phyloP scores from a whole-genome alignment of 2,113 vertebrate genomes.

The Xiphophorus maculatus region DNA sequence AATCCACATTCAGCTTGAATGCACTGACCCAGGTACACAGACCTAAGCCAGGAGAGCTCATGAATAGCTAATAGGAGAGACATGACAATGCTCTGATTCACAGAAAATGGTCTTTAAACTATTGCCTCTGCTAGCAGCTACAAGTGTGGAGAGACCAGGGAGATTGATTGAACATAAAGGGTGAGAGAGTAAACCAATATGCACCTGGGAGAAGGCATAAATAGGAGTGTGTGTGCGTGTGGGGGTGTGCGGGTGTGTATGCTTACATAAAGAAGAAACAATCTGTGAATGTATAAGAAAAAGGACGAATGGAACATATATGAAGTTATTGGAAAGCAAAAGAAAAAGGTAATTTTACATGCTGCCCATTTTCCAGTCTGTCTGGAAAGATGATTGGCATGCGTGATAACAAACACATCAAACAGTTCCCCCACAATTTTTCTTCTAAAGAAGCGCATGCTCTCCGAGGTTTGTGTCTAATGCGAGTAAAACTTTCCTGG shows the following conservation, averaged over 20 bases:
- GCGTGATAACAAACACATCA: conserved; percentile 64
- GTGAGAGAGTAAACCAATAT: conserved; percentile 55
- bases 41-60: conserved; percentile 55
- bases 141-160: conserved; percentile 23
- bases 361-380: conserved; percentile 55
- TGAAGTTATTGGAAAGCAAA: conserved; percentile 69
- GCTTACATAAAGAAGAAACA: conserved; percentile 18
- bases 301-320: conserved; percentile 63
- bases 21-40: conserved; percentile 49
- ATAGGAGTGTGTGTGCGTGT: conserved; percentile 31
- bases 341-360: conserved; percentile 70
- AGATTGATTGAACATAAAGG: conserved; percentile 65
- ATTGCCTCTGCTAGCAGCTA: conserved; percentile 49
- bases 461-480: conserved; percentile 10
- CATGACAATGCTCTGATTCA: conserved; percentile 53
- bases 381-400: conserved; percentile 55
- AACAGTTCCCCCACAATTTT: conserved; percentile 12
- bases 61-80: conserved; percentile 73
- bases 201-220: conserved; percentile 52
- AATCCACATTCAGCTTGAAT: conserved; percentile 60
- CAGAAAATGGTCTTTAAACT: conserved; percentile 65
- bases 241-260: background rate
- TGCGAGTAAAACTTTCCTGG: background rate
- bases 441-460: background rate
- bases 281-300: conserved; percentile 30